These are phyloP conservation scores for Actinopyga echinites DNA, from an alignment of 53 echinoderm and acorn worm species.

Conservation along the genomic window DNA sequence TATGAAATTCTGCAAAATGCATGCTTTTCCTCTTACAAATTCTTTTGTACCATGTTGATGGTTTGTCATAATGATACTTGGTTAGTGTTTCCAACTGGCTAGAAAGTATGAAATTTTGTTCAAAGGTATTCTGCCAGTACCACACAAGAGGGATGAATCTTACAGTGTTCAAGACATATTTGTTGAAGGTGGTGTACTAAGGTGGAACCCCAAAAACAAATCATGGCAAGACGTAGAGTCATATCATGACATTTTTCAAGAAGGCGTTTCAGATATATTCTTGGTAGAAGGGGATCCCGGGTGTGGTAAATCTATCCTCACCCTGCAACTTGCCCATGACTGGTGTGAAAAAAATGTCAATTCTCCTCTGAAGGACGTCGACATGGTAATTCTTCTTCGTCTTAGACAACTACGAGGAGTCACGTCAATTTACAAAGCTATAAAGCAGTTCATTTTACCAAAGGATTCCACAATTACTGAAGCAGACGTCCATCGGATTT, in stretches of 20 bases:
- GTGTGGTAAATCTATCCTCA: not conserved
- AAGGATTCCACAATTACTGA: not conserved
- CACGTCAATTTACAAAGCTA: not conserved
- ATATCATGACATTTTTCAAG: not conserved
- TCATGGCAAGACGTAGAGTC: not conserved
- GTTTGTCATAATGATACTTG: too few species aligned
- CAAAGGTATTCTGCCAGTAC: too few species aligned
- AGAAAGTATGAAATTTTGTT: too few species aligned
- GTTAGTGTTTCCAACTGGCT: too few species aligned
- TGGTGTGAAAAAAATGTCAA: not conserved
- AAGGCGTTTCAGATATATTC: not conserved
- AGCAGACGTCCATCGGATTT: not conserved
- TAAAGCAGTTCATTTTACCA: not conserved
- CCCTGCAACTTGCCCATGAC: not conserved
- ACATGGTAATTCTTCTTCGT: not conserved
- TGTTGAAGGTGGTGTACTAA: not conserved
- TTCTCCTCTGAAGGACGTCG: not conserved
- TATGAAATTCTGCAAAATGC: too few species aligned
- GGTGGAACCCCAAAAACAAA: not conserved
- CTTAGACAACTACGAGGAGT: not conserved
- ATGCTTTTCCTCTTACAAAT: too few species aligned
- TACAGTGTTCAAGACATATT: not conserved
- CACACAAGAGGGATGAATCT: too few species aligned
- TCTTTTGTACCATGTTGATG: too few species aligned
- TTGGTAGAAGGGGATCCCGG: not conserved